Base-by-base conservation (phyloP, 2,113 vertebrate species). In the Megaleporinus macrocephalus region DNA sequence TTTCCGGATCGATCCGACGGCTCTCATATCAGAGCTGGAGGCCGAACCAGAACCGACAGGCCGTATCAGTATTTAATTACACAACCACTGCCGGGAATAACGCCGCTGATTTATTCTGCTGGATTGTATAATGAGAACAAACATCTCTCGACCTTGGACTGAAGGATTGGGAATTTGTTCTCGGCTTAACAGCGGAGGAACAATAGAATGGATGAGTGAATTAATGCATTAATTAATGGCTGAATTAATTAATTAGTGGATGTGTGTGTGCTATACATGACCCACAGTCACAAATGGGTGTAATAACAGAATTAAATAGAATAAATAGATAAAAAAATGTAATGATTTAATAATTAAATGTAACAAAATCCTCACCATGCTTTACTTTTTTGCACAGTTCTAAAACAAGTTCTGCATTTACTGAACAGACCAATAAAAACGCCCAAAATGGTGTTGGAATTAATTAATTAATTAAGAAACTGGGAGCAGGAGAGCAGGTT, bases 11-110 rank as follows among this genome's bases (percentile, higher is more conserved):
- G 66, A 79, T 70, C 51, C 14, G 16, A 44, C 36, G 51, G 4
- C 6, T 71, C 30, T 30, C 66, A 15, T 27, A 29, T 44, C 30
- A 41, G 29, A 27, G 66, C 69, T 79, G 9, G 22, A 79, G 24
- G 33, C 13, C 55, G 59, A 79, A 70, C 18, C 36, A 22, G 51
- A 71, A 6, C 33, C 66, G 33, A 61, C 65, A 61, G 51, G 30
- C 65, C 9, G 51, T 26, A 41, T 53, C 62, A 55, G 47, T 33
- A 66, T 57, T 53, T 79, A 70, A 69, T 79, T 71, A 79, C 77
- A 14, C 30, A 9, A 27, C 65, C n/a, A 44, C 77, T 2, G 6
- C 22, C 13, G 6, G 51, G 77, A 57, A 57, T 70, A 69, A 57
- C 1, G 13, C 9, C 26, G 49, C 27, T 57, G 7, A 78, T 68